Evolutionary conservation across 2,888 invertebrate genomes (phyloP).

Genomic region (Ryuthela nishihirai): DNA sequence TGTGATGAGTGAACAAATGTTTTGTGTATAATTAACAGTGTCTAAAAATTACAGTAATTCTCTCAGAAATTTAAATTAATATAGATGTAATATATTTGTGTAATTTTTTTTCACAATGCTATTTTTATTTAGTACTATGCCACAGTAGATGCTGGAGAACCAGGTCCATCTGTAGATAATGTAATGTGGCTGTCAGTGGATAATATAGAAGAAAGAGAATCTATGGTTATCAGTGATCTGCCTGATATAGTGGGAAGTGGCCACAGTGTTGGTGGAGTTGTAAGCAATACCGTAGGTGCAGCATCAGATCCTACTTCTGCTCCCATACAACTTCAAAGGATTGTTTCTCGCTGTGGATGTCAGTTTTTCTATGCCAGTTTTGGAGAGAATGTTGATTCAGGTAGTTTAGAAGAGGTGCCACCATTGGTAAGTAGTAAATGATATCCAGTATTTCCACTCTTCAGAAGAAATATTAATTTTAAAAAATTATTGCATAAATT

Average conservation of each 20-base stretch:
- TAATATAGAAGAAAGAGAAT: constrained; percentile 73
- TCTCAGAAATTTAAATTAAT: no score
- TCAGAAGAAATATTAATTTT: no score
- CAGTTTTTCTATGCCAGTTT: constrained; percentile 96
- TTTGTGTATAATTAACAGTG: no score
- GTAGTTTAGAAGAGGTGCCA: constrained; percentile 61
- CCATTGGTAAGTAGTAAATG: constrained; percentile 40
- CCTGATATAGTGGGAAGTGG: constrained; percentile 90
- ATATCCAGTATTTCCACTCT: no score
- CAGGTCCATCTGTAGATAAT: constrained; percentile 44
- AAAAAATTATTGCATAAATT: no score
- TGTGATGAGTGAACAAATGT: no score
- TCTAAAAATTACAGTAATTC: no score
- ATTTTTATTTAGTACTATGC: constrained; percentile 74
- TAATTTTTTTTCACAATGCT: neutral
- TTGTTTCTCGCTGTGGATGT: constrained; percentile 95
- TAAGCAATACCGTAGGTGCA: constrained; percentile 78
- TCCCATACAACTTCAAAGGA: constrained; percentile 76
- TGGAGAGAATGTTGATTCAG: constrained; percentile 73
- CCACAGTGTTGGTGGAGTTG: constrained; percentile 94
- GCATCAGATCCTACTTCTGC: constrained; percentile 26
- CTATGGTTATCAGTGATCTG: constrained; percentile 69
- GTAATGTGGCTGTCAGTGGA: constrained; percentile 95
- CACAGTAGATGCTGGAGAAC: constrained; percentile 71
- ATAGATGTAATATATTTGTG: no score